These are phyloP conservation scores for Amazona vittata DNA, from an alignment of 2,113 vertebrate genomes.

Conservation along the genomic window DNA sequence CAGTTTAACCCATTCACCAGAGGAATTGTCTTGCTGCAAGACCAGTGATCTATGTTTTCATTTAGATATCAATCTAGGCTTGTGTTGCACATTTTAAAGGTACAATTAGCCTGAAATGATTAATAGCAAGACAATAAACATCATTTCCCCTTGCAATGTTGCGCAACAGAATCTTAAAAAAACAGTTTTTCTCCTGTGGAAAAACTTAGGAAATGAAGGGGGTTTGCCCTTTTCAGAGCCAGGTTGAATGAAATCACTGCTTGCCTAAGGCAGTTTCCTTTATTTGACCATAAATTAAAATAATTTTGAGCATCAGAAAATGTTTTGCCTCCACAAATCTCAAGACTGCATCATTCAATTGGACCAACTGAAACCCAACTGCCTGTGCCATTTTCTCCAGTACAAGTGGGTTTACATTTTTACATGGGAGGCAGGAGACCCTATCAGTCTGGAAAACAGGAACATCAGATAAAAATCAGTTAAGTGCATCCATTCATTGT, in stretches of 20 bases:
- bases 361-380: background rate
- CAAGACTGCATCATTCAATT: background rate
- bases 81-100: constrained; percentile 41
- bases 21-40: constrained; percentile 56
- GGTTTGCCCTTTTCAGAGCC: constrained; percentile 4
- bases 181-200: background rate
- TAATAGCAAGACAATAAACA: constrained; percentile 13
- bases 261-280: constrained; percentile 22
- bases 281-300: constrained; percentile 30
- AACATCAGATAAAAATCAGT: constrained; percentile 29
- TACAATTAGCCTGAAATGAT: constrained; percentile 49
- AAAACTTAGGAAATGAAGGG: background rate
- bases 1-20: constrained; percentile 78
- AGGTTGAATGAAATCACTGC: constrained; percentile 28
- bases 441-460: background rate
- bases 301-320: constrained; percentile 36
- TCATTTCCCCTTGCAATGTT: background rate
- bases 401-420: background rate
- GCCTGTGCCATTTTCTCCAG: background rate
- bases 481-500: constrained; percentile 14
- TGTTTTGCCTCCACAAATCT: constrained; percentile 5
- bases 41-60: constrained; percentile 64
- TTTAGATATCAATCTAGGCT: constrained; percentile 69
- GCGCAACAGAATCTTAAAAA: background rate
- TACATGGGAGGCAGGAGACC: background rate